These are phyloP conservation scores for Poicephalus gulielmi DNA, from an alignment of 2,113 vertebrate species.

Conservation along the genomic window DNA sequence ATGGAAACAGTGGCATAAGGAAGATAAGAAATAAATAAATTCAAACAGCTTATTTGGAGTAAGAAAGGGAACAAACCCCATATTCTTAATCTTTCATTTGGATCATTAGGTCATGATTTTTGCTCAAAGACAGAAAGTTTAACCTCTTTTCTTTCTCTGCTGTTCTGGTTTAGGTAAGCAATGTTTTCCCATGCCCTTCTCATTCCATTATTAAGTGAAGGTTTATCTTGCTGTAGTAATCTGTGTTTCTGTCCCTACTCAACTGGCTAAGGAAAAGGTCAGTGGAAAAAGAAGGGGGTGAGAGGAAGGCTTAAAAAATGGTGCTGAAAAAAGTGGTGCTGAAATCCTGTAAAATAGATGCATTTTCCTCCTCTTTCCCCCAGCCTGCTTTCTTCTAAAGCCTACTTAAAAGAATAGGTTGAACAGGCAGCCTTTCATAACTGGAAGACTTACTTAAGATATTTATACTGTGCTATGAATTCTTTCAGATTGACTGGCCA, in stretches of 20 bases:
- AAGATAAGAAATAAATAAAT: neutral
- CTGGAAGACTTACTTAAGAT: neutral
- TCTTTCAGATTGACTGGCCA: neutral
- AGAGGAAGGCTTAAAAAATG: neutral
- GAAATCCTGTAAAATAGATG: neutral
- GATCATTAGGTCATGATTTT: neutral
- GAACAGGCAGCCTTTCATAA: neutral
- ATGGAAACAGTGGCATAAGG: neutral
- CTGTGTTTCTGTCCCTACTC: neutral
- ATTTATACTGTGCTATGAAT: neutral
- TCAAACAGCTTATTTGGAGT: neutral
- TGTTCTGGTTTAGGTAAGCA: neutral
- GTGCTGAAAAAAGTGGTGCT: neutral
- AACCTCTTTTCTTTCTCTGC: neutral
- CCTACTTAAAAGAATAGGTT: neutral
- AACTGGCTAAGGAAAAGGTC: neutral
- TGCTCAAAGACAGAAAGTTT: neutral
- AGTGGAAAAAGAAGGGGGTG: accelerated
- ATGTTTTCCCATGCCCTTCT: neutral
- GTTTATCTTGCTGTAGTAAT: neutral
- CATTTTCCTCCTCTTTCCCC: too few species aligned
- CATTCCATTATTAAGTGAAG: neutral
- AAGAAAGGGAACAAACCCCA: neutral
- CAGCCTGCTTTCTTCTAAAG: neutral
- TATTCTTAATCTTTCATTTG: neutral